Conservation (phyloP, 2,797 vertebrate species). For the Linurgus olivaceus region DNA sequence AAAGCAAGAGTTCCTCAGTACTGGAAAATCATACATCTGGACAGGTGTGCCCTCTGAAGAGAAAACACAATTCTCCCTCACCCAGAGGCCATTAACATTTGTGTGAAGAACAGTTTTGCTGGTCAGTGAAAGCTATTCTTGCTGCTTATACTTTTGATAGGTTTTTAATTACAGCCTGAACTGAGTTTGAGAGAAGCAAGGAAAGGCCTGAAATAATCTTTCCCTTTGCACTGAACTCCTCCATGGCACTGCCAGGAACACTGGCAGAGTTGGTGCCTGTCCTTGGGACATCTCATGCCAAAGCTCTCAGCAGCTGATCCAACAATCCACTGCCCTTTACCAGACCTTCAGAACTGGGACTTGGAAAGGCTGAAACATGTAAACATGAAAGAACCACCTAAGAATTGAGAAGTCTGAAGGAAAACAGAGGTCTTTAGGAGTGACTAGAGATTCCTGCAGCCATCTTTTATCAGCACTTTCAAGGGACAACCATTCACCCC, state of each 20-base stretch:
- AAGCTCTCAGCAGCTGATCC: neutral
- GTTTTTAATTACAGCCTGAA: neutral
- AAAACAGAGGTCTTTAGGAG: neutral
- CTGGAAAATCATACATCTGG: fast-evolving
- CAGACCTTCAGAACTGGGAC: neutral
- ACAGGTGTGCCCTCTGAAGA: neutral
- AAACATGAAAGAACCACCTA: neutral
- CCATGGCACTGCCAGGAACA: neutral
- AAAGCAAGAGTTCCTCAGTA: neutral
- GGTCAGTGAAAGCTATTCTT: neutral
- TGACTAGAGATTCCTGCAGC: neutral
- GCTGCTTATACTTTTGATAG: neutral
- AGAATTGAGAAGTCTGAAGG: neutral
- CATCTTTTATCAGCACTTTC: neutral
- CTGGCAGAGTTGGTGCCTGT: neutral
- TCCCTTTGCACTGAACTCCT: neutral
- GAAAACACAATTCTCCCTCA: neutral
- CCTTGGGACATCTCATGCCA: neutral
- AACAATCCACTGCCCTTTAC: neutral
- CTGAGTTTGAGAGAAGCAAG: neutral
- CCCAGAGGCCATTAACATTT: neutral
- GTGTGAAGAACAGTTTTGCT: neutral
- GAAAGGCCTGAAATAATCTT: neutral
- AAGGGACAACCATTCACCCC: neutral
- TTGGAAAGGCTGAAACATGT: neutral